Base-by-base conservation (phyloP, 2,888 invertebrate genomes). In the Fragum sueziense region DNA sequence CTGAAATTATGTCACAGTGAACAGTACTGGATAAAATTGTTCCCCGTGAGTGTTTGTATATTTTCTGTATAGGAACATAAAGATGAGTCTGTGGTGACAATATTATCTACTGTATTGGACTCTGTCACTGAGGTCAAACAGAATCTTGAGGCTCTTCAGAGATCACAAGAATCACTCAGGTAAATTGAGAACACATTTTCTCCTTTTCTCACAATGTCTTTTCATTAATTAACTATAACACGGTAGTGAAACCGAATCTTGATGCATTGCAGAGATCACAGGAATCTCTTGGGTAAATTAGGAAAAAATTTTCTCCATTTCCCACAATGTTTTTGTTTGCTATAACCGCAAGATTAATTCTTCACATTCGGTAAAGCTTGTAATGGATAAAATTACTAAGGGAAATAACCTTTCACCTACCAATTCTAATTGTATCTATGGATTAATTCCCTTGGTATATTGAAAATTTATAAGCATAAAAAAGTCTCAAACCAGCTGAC, bases 91-190 rank as follows among this genome's bases (percentile, higher is more conserved):
- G 47, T 80, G 34, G 34, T 70, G 47, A 71, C 51, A 54, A 31
- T 57, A 14, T 69, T 80, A 25, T 27, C 70, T 22, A 74, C 52
- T 14, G 57, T 80, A 22, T n/a, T 84, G 22, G 78, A 79, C 4
- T 65, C 41, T 59, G 74, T 84, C 20, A 78, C 80, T 67, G 68
- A 71, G 51, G 76, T 84, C 20, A 75, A 76, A 62, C 82, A 82
- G 52, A 70, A 67, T 29, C 67, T 79, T 3, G 78, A 84, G 65
- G 80, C 72, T 1, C 61, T 82, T 17, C 81, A 84, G 52, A 47
- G 65, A 25, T 77, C 75, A 47, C 81, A 84, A 41, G 79, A 81
- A 73, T 57, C 51, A 57, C 52, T 84, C 9, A 76, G 84, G 84
- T 84, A 57, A 70, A 25, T 2, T n/a, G n/a, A n/a, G n/a, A n/a